Evolutionary conservation across 2,797 vertebrate species (phyloP), one percentile per base, ranked within the genome.

Genomic region (Poeciliopsis turneri): DNA sequence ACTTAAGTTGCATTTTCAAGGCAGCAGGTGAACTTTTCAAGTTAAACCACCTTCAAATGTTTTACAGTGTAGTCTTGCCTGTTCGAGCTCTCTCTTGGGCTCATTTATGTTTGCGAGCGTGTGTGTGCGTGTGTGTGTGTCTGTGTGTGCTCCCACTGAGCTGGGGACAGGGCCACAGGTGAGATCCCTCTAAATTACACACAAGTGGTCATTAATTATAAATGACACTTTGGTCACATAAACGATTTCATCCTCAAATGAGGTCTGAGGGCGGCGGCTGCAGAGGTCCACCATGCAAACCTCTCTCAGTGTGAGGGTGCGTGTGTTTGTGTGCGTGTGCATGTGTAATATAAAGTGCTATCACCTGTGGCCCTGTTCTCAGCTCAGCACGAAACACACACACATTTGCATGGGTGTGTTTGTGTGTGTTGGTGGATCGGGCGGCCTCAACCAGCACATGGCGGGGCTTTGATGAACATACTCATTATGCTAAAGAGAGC

Each of bases 221-320:
- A 91, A 97, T 95, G 96, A 96, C 94, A 94, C 94, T 91, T 95
- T 87, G 95, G 96, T 95, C 96, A 96, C 94, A 95, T 88, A 94
- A 95, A 95, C 94, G 92, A 97, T 96, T 97, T 96, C 95, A 96
- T 95, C 95, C 92, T 95, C 94, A 97, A 96, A 97, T 97, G 96
- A 97, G 92, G 93, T 92, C 90, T 84, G 90, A 94, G 94, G 91
- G 92, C 90, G 77, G 80, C 90, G 78, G 83, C 93, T 88, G 88
- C 88, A 89, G 92, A 93, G 91, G 91, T 91, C 94, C 94, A 90
- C 93, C 94, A 84, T 78, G 86, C 53, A n/a, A 49, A 64, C n/a
- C 85, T 77, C 49, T 53, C 8, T 23, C 7, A 25, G 49, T 53
- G 49, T 53, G 49, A 23, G 18, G 18, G 84, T 71, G 82, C 59